Base-by-base conservation (phyloP, 2,888 invertebrate genomes). In the Clepsis dumicolana region DNA sequence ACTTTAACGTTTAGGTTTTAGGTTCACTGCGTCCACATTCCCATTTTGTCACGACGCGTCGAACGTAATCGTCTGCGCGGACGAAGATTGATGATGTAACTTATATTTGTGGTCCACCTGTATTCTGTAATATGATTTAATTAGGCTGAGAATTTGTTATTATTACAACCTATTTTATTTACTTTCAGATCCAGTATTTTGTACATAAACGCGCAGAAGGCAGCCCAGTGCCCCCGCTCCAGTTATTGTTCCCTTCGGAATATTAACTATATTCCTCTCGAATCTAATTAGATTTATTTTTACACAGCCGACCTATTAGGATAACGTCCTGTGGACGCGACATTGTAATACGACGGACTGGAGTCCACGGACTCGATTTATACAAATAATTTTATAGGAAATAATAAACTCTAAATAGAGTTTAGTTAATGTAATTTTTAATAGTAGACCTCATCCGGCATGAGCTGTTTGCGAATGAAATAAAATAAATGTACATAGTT, bases 161-260 rank as follows among this genome's bases (percentile, higher is more conserved):
- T 5, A 18, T 44, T 44, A 21, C 21, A 48, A 48, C 12, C 21
- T 12, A 48, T 16, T 14, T 18, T 24, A 18, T 44, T 52, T 75
- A 64, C 62, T 80, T 79, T 70, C 77, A 81, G 80, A 74, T 69
- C 72, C 77, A 77, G 74, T 74, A 72, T 73, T 75, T 57, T 70
- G 74, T 75, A 72, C 72, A 59, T 53, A 68, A 29, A 14, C 24
- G 16, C 29, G 53, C 14, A 50, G 27, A 44, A 48, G 16, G 59
- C 62, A 41, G 67, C 57, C 63, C 24, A 8, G 41, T 41, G 32
- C n/a, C 38, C 29, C 24, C 24, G 8, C 48, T 24, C 21, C 8
- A 21, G 7, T 1, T 32, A 7, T n/a, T 48, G n/a, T 44, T 16
- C 67, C 27, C 38, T 27, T 50, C 14, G 70, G 48, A 71, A 54